phyloP scores from a whole-genome alignment of 1,140 invertebrate genomes.

The Drosophila orena region DNA sequence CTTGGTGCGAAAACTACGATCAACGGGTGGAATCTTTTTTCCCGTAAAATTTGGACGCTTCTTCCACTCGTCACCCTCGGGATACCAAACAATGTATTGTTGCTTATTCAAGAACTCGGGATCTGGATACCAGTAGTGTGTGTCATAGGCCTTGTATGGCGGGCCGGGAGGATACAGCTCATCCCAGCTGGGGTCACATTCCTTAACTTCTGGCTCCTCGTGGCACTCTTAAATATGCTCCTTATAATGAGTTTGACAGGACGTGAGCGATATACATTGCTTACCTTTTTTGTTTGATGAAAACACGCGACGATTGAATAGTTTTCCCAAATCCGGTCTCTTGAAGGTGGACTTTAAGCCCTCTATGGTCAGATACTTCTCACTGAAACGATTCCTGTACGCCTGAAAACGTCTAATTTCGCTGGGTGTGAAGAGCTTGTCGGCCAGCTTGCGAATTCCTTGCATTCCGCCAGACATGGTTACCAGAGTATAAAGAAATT shows the following conservation, averaged over 20 bases:
- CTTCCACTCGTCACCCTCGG: slow-evolving; percentile 84
- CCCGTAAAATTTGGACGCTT: slow-evolving; percentile 79
- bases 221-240: not conserved
- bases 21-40: slow-evolving; percentile 63
- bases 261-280: not conserved
- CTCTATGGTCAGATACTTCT: slow-evolving; percentile 50
- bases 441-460: slow-evolving; percentile 41
- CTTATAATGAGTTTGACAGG: not conserved
- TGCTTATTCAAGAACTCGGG: slow-evolving; percentile 87
- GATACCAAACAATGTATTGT: slow-evolving; percentile 87
- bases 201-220: not conserved
- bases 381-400: slow-evolving; percentile 28
- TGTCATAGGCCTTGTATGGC: slow-evolving; percentile 34
- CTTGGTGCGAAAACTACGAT: slow-evolving; percentile 87
- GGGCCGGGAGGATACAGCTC: not conserved
- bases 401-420: slow-evolving; percentile 61
- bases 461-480: slow-evolving; percentile 32
- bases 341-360: slow-evolving; percentile 25
- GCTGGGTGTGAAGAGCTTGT: slow-evolving; percentile 57
- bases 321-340: slow-evolving; percentile 23
- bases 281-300: slow-evolving; percentile 21
- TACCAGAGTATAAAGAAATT: not conserved
- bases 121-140: slow-evolving; percentile 70
- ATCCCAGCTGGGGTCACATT: slow-evolving; percentile 38
- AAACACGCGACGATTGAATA: slow-evolving; percentile 34